These are phyloP conservation scores for Mesopsocus fuscifrons DNA, from an alignment of 2,888 invertebrate species.

Conservation along the genomic window DNA sequence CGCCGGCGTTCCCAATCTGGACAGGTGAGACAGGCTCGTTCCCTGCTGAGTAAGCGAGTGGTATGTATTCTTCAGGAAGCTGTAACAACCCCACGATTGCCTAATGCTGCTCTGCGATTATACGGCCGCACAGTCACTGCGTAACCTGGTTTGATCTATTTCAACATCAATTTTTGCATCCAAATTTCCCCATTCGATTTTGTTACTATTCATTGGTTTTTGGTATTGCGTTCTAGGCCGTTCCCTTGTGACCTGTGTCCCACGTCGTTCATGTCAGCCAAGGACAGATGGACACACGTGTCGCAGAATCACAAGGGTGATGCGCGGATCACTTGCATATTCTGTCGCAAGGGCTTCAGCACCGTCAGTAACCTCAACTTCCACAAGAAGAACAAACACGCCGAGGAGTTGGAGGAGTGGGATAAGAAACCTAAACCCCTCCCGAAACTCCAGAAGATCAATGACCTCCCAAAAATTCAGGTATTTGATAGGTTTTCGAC, in stretches of 20 bases:
- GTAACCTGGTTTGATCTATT: no score
- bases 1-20: no score
- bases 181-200: no score
- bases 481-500: no score
- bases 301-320: slow-evolving; percentile 28
- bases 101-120: no score
- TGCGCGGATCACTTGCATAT: slow-evolving; percentile 27
- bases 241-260: slow-evolving; percentile 28
- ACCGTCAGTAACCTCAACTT: slow-evolving; percentile 27
- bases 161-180: no score
- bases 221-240: slow-evolving; percentile 20
- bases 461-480: not conserved
- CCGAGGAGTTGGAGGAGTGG: slow-evolving; percentile 12
- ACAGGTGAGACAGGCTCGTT: no score
- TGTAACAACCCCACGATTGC: no score
- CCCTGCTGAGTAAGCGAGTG: no score
- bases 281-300: slow-evolving; percentile 29
- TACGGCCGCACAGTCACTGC: no score
- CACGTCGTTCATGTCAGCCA: slow-evolving; percentile 28
- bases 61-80: no score
- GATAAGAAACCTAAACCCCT: slow-evolving; percentile 5
- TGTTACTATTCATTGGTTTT: not conserved
- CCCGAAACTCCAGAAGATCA: slow-evolving; percentile 1
- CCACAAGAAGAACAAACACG: slow-evolving; percentile 26
- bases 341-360: slow-evolving; percentile 27